Evolutionary conservation across 2,797 vertebrate species (phyloP), one percentile per base, ranked within the genome.

Genomic region (Halcyon leucocephala): DNA sequence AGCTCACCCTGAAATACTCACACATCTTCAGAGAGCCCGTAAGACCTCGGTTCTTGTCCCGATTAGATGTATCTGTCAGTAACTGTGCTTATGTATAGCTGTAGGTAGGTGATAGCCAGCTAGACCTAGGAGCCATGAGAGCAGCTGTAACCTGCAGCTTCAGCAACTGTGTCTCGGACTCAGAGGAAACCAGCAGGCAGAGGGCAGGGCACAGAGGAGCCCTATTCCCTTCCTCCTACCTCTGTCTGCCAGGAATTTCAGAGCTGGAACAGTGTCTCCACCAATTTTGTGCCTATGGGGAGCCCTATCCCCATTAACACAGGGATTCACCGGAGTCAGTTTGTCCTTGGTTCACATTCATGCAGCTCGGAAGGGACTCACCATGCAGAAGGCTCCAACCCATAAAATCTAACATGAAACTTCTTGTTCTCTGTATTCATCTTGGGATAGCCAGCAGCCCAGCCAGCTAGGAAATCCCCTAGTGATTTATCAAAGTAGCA

Each of bases 401-500:
- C 51, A 17, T 83, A 78, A 91, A 74, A 87, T 78, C 65, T 94
- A 70, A 86, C 15, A 48, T 20, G 24, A 80, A 94, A 80, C 51
- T 90, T 77, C 21, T 39, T 52, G 18, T 82, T 89, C 7, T 3
- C 74, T 78, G 21, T 80, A 22, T 80, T 89, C 58, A 78, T 39
- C 49, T 46, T 10, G 16, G 76, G 29, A 80, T 39, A 92, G 42
- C 78, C 35, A 24, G 64, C 84, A 95, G 72, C 64, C 31, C 33
- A 79, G 52, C 25, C 77, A 78, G 42, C 18, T 42, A 91, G 80
- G 85, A 96, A 96, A 81, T 94, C 86, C 79, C 84, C 71, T 7
- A 3, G 72, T 90, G 76, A 88, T 83, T 95, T 96, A 65, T 83
- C 79, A 76, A 60, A 91, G 65, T 25, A 93, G 77, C 85, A 91